Conservation (phyloP, 2,888 invertebrate species). For the Rapana venosa region DNA sequence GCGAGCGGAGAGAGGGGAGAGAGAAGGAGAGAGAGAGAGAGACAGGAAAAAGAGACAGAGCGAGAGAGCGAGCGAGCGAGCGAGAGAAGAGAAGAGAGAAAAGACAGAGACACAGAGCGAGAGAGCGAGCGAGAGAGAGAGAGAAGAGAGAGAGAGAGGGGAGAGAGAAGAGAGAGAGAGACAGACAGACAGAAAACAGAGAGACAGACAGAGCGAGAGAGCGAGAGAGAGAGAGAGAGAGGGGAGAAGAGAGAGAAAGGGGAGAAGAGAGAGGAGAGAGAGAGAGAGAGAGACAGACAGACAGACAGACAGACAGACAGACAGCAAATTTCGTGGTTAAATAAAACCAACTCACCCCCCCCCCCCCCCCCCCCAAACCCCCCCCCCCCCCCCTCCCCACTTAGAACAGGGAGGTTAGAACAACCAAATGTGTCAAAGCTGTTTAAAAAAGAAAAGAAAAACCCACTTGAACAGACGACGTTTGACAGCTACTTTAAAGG, state of each 20-base stretch:
- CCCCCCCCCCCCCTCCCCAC: too few relatives aligned
- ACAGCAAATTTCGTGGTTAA: too few relatives aligned
- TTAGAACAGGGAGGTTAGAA: too few relatives aligned
- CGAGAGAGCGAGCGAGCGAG: background rate
- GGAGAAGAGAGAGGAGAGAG: constrained; percentile 16
- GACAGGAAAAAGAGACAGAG: background rate
- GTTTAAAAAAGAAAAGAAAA: too few relatives aligned
- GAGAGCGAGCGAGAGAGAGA: background rate
- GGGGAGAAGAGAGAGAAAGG: background rate
- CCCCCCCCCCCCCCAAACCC: too few relatives aligned
- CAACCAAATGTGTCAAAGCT: too few relatives aligned
- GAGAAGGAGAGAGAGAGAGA: background rate
- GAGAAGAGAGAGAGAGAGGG: constrained; percentile 6
- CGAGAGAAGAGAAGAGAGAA: background rate
- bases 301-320: background rate
- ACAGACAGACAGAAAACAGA: background rate
- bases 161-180: constrained; percentile 10
- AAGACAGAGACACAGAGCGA: background rate
- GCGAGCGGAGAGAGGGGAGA: background rate
- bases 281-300: constrained; percentile 7
- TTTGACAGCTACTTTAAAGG: too few relatives aligned
- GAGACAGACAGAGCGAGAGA: background rate
- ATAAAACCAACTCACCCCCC: background rate
- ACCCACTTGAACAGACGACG: too few relatives aligned
- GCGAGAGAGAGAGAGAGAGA: background rate